These are phyloP conservation scores for Porites evermanni DNA, from an alignment of 92 coral and sea anemone species.

Conservation along the genomic window DNA sequence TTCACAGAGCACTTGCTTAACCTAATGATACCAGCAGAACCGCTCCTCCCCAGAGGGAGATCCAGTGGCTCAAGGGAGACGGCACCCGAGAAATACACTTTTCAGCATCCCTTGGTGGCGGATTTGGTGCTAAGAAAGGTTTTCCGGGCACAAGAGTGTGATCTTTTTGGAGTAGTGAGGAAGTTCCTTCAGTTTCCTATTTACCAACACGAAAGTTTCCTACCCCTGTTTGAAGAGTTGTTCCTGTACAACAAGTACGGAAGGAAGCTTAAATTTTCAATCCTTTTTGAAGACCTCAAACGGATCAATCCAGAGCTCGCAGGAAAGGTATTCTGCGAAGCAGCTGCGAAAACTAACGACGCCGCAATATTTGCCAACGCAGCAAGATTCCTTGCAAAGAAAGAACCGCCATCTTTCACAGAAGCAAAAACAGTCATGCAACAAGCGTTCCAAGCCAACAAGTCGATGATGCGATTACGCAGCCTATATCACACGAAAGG, in stretches of 20 bases:
- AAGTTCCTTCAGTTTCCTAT: slow-evolving; percentile 74
- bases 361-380: slow-evolving; percentile 69
- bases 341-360: slow-evolving; percentile 77
- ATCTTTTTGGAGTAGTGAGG: slow-evolving; percentile 51
- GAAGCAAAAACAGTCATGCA: slow-evolving; percentile 72
- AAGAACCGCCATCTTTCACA: slow-evolving; percentile 56
- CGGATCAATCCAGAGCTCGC: slow-evolving; percentile 49
- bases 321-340: slow-evolving; percentile 68
- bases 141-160: slow-evolving; percentile 22
- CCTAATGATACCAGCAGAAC: slow-evolving; percentile 81
- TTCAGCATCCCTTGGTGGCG: slow-evolving; percentile 85
- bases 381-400: slow-evolving; percentile 85
- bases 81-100: slow-evolving; percentile 63
- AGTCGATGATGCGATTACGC: slow-evolving; percentile 38
- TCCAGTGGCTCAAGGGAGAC: slow-evolving; percentile 1
- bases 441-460: slow-evolving; percentile 58
- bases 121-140: slow-evolving; percentile 66
- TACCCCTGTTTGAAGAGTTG: slow-evolving; percentile 64
- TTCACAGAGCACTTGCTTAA: slow-evolving; percentile 76
- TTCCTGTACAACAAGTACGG: slow-evolving; percentile 73
- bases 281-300: slow-evolving; percentile 75
- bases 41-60: slow-evolving; percentile 28
- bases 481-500: slow-evolving; percentile 77
- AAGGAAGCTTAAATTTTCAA: slow-evolving; percentile 64
- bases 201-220: slow-evolving; percentile 50